Base-by-base conservation (phyloP, 1,140 invertebrate species). In the Scylla paramamosain region DNA sequence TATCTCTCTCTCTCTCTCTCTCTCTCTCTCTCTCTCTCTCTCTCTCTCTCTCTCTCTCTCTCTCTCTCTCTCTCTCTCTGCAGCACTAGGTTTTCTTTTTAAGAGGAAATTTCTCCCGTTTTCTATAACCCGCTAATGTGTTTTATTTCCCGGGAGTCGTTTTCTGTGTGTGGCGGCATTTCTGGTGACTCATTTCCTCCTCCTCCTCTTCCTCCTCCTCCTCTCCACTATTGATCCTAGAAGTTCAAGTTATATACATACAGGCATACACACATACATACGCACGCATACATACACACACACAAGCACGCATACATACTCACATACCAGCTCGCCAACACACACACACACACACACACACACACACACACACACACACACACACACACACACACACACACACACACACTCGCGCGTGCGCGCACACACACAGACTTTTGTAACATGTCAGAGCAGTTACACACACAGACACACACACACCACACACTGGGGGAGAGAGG, bases 201-300 rank as follows among this genome's bases (percentile, higher is more conserved):
- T 77, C 67, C 67, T 77, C 67, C 67, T 77, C 67, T 77, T n/a
- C 67, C n/a, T 77, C 67, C n/a, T 77, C 67, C 67, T 77, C 67
- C 25, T n/a, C 67, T 77, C 25, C 67, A 20, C 67, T 20, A 20
- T 20, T n/a, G 39, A 39, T 77, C 67, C 67, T n/a, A 12, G 12
- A 20, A 12, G 12, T 77, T 20, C 67, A n/a, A 20, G 67, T 20
- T 77, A 77, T 77, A 77, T 77, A 12, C 67, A 77, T 20, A n/a
- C 67, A 77, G 16, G 6, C 67, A 77, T 7, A 8, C 67, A 77
- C 67, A 25, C 67, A 77, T 20, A 77, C 67, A 25, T 7, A 77
- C 67, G n/a, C 25, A 77, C 67, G n/a, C 67, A 77, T 20, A 77
- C 67, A 77, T 20, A 77, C 8, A n/a, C 67, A 77, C 67, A n/a